These are phyloP conservation scores for Himalopsyche kuldschensis DNA, from an alignment of 2,888 invertebrate genomes.

Conservation along the genomic window DNA sequence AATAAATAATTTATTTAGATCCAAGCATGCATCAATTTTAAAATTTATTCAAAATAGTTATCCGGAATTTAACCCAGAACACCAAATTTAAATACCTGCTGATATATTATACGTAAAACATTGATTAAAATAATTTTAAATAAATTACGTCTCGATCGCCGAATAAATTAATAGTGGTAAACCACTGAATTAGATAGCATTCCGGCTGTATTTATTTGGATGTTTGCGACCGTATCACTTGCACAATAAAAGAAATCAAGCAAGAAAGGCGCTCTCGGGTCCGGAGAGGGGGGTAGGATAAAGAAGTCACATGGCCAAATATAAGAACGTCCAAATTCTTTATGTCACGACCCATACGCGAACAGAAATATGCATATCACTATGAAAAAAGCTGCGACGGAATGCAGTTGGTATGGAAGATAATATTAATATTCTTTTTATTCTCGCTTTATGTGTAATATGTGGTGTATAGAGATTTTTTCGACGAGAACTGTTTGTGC, in stretches of 20 bases:
- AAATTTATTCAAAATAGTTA: not conserved
- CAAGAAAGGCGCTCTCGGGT: not conserved
- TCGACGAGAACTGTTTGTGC: no score
- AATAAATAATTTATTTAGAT: no score
- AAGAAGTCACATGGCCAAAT: slow-evolving; percentile 2
- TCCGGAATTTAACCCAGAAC: not conserved
- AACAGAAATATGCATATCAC: not conserved
- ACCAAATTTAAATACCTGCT: not conserved
- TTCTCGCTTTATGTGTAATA: no score
- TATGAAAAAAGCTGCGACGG: not conserved
- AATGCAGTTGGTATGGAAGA: not conserved
- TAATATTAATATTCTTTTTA: no score
- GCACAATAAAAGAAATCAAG: slow-evolving; percentile 27
- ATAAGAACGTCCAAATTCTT: slow-evolving; percentile 8
- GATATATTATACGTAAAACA: not conserved
- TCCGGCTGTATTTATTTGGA: not conserved
- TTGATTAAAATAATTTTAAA: not conserved
- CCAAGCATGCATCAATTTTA: no score
- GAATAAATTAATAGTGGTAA: not conserved
- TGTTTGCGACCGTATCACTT: slow-evolving; percentile 25
- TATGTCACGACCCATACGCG: slow-evolving; percentile 5
- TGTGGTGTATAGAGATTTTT: no score
- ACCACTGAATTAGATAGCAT: not conserved
- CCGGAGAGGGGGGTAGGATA: not conserved
- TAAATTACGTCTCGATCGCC: not conserved